phyloP scores from a whole-genome alignment of 2,113 vertebrate species.

The Gallinago media region DNA sequence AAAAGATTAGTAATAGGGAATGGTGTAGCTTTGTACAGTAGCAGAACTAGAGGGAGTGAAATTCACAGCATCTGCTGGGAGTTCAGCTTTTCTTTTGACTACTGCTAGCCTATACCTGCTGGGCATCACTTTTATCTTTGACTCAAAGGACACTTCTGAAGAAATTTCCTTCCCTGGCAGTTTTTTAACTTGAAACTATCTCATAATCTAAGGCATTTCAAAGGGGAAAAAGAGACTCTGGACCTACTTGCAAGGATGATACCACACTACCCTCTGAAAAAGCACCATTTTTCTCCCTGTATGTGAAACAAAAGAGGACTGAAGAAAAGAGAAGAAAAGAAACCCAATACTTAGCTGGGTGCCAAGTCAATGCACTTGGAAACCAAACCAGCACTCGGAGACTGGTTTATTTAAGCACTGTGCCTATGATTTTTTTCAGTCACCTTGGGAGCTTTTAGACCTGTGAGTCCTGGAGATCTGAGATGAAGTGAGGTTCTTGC shows the following conservation, averaged over 20 bases:
- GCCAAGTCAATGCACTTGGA: background rate
- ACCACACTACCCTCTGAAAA: background rate
- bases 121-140: constrained; percentile 61
- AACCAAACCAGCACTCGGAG: background rate
- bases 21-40: background rate
- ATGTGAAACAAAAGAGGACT: background rate
- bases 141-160: constrained; percentile 57
- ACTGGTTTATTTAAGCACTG: background rate
- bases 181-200: constrained; percentile 24
- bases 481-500: background rate
- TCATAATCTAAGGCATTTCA: constrained; percentile 16
- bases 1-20: background rate
- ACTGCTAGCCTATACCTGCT: constrained; percentile 36
- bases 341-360: background rate
- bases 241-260: background rate
- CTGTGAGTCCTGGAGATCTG: background rate
- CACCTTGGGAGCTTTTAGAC: background rate
- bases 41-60: constrained; percentile 13
- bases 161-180: constrained; percentile 5
- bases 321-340: background rate
- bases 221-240: background rate
- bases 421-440: background rate
- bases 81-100: constrained; percentile 36
- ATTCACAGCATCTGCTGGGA: constrained; percentile 39
- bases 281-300: background rate